Evolutionary conservation across 2,113 vertebrate species (phyloP), one percentile per base, ranked within the genome.

Genomic region (Seriola aureovittata): DNA sequence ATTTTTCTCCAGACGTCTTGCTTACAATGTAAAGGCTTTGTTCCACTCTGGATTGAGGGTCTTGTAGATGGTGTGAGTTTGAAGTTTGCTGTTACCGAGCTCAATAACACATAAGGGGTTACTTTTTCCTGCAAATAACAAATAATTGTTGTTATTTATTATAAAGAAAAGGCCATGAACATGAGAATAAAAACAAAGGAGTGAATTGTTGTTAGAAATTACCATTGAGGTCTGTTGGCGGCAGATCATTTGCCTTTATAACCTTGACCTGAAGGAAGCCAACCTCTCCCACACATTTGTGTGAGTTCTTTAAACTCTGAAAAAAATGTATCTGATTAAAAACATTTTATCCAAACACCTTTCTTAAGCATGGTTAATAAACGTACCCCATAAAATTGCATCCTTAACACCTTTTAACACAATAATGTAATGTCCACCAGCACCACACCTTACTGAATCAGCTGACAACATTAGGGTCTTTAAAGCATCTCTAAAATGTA

Each of bases 221-320:
- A 99, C 98, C 97, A 93, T 97, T 96, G 91, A 98, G 95, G 91
- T 99, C 98, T 29, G 97, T 96, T 59, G 97, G 95, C 48, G 96
- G 55, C 71, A 99, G 95, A 81, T 99, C 97, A n/a, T 96, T 95
- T 0, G 97, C 98, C 81, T 94, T 98, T 79, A 99, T 91, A 72
- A 99, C 95, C 85, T 98, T 99, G 67, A 99, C 96, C 94, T 99
- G 98, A 64, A 99, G 95, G 85, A 98, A 96, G n/a, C 98, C 98
- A 3, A 99, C 34, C 0, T 99, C 97, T 46, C 94, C 95, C 17
- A 97, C 17, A 63, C 96, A 93, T 17, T 82, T 83, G 85, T 97
- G 92, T 0, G 96, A 96, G 85, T 97, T 97, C 84, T 81, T 96
- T 58, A 98, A 74, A 86, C 94, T 80, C 98, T 99, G 88, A 5